Percentiles rank a stretch among this genome's conserved stretches.
Conservation (phyloP, 2,113 vertebrate species). For the Manacus vitellinus region DNA sequence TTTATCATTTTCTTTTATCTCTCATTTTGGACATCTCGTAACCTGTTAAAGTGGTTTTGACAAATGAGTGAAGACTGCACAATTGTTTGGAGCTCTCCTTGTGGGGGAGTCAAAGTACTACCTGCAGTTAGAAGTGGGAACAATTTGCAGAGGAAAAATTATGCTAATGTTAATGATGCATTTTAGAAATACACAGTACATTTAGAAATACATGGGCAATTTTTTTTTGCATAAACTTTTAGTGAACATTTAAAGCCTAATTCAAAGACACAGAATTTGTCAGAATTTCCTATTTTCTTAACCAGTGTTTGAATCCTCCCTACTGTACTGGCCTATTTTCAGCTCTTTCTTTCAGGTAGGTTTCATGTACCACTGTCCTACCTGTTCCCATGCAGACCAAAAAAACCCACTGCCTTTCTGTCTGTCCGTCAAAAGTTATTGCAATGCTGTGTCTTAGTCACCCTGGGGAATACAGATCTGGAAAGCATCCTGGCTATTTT, state of each 20-base stretch:
- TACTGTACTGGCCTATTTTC: background rate
- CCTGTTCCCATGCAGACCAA: background rate
- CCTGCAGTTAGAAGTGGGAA: background rate
- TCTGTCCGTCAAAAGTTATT: background rate
- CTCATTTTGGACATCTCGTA: background rate
- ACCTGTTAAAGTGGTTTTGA: background rate
- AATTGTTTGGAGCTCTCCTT: background rate
- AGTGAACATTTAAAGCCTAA: background rate
- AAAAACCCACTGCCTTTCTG: background rate
- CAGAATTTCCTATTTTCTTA: background rate
- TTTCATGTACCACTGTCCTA: background rate
- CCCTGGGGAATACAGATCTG: background rate
- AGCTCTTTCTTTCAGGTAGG: background rate
- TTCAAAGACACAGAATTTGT: background rate
- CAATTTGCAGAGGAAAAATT: background rate
- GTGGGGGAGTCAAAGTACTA: background rate
- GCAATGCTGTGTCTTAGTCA: accelerated
- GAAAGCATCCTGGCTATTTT: background rate
- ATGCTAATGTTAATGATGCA: background rate
- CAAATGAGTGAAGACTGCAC: background rate
- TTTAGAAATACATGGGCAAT: too few species aligned
- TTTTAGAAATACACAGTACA: background rate
- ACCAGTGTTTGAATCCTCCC: background rate
- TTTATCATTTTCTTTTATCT: background rate
- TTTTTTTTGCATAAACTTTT: background rate